Evolutionary conservation across 1,140 invertebrate genomes (phyloP), one percentile per base, ranked within the genome.

Genomic region (Formica selysi): DNA sequence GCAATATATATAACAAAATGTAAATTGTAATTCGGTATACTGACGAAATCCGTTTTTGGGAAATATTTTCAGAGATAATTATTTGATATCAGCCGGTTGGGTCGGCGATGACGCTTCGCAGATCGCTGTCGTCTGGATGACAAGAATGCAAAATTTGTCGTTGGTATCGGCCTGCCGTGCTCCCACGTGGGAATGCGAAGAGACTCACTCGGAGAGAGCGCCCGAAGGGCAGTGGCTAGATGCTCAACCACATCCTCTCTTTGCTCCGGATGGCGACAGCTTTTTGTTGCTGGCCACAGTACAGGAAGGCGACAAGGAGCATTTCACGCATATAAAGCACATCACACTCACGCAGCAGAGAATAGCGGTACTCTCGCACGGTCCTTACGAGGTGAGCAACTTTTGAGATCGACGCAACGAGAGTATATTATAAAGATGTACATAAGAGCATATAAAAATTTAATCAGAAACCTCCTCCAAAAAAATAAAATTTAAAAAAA

Each of bases 21-120:
- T 51, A 29, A 29, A 29, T 22, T 7, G 16, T n/a, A 22, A 51
- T 3, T 22, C 0, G 1, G 26, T 32, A 26, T 48, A 16, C 26
- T 44, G 44, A 57, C 16, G 6, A 68, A 36, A 51, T 65, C 38
- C 32, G 22, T 65, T 19, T 26, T 74, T 7, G 26, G 48, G 11
- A n/a, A 51, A 79, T 85, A 32, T 61, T 95, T 96, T 29, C 95
- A 99, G 98, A 93, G 98, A 99, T 91, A 97, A 98, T 95, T 99
- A 99, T 95, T 95, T 99, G 91, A 98, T 98, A 92, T 98, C 98
- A 79, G 98, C 98, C 26, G 96, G 97, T 74, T 99, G 98, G 98
- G 96, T 98, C 71, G 97, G 97, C 87, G 96, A 96, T 64, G 96
- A 97, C 85, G 94, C 95, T 70, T 97, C 97, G 92, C 96, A 98